Evolutionary conservation across 2,113 vertebrate genomes (phyloP).

Genomic region (Tetrao urogallus): DNA sequence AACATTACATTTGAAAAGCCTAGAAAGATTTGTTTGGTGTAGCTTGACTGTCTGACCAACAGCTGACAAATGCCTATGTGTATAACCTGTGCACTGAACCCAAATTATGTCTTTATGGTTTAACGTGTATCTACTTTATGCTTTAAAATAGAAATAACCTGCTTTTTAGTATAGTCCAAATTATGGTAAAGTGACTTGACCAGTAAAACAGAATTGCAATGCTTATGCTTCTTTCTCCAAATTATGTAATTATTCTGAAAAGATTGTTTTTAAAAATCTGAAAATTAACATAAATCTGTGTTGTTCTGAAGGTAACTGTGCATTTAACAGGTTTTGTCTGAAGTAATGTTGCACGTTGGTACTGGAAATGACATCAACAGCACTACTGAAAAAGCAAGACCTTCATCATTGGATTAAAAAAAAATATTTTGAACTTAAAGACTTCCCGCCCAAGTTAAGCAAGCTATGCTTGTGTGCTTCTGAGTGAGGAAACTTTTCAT

Average conservation of each 20-base stretch:
- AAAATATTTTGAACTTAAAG: background rate
- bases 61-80: background rate
- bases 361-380: background rate
- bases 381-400: background rate
- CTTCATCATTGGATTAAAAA: background rate
- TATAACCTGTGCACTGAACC: background rate
- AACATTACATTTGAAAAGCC: background rate
- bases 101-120: background rate
- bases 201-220: background rate
- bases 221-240: background rate
- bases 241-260: conserved; percentile 17
- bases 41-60: background rate
- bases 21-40: background rate
- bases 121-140: background rate
- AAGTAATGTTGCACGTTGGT: conserved; percentile 12
- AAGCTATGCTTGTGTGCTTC: background rate
- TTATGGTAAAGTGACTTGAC: background rate
- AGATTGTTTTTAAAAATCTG: conserved; percentile 41
- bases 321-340: conserved; percentile 42
- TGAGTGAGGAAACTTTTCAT: background rate
- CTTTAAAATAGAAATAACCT: background rate
- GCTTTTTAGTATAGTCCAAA: background rate
- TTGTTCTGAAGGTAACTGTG: background rate
- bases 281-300: background rate
- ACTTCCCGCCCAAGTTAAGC: background rate